phyloP scores from a whole-genome alignment of 2,888 invertebrate genomes.

The Tiphia femorata region DNA sequence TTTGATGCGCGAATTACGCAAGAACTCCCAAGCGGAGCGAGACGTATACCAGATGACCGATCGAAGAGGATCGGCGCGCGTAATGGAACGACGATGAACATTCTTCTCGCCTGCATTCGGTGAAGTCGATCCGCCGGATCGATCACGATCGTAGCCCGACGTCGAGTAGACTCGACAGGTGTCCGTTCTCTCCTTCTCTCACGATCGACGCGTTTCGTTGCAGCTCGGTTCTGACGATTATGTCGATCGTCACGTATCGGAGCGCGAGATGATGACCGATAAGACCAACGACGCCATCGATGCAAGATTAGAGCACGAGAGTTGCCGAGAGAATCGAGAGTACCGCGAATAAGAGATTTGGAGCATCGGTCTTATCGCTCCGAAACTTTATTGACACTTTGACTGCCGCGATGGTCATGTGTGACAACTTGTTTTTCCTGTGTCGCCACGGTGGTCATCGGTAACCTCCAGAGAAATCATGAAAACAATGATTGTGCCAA shows the following conservation, averaged over 20 bases:
- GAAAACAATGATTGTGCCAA: too few relatives aligned
- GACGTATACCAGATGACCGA: not conserved
- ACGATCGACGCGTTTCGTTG: constrained; percentile 2
- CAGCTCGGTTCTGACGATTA: not conserved
- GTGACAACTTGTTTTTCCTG: too few relatives aligned
- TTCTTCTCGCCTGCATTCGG: too few relatives aligned
- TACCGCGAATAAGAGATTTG: too few relatives aligned
- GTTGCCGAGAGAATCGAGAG: not conserved
- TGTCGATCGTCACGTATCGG: not conserved
- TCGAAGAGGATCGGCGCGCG: not conserved
- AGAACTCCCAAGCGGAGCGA: not conserved
- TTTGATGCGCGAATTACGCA: constrained; percentile 20
- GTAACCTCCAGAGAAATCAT: too few relatives aligned
- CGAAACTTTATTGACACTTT: too few relatives aligned
- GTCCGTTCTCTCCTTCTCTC: not conserved
- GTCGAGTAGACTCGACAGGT: constrained; percentile 3
- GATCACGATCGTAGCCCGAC: constrained; percentile 14
- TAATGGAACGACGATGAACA: not conserved
- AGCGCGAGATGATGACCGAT: constrained; percentile 15
- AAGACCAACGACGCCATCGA: not conserved
- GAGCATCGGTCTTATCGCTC: too few relatives aligned
- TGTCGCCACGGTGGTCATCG: too few relatives aligned
- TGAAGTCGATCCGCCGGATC: not conserved
- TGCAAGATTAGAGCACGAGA: constrained; percentile 4
- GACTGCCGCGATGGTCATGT: too few relatives aligned